Percentiles rank a stretch among this genome's conserved stretches.
Evolutionary conservation across 1,140 invertebrate species (phyloP).

Genomic region (Drosophila bifasciata): DNA sequence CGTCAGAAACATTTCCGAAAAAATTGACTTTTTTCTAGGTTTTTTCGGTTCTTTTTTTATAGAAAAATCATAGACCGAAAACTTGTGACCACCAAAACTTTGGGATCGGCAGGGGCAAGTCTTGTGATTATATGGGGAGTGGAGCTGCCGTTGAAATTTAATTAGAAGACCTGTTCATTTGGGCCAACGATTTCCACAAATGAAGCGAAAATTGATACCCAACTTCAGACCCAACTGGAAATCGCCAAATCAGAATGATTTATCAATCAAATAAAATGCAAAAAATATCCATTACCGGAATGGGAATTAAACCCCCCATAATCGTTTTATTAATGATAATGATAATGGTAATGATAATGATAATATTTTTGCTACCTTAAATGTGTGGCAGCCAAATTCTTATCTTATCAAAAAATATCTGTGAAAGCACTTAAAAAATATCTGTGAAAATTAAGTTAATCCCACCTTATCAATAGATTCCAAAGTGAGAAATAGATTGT

Average conservation of each 20-base stretch:
- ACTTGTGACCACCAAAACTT: conserved; percentile 12
- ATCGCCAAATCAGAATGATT: not conserved
- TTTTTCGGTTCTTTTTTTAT: conserved; percentile 27
- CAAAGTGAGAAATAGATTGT: not conserved
- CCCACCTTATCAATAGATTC: conserved; percentile 16
- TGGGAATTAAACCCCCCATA: conserved; percentile 11
- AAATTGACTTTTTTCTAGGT: conserved; percentile 22
- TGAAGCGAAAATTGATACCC: conserved; percentile 10
- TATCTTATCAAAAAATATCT: conserved; percentile 23
- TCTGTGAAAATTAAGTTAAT: conserved; percentile 23
- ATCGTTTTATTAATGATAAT: conserved; percentile 39
- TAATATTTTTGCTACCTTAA: not conserved
- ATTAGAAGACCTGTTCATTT: conserved; percentile 5
- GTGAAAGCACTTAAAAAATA: conserved; percentile 1
- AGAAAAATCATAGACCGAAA: conserved; percentile 37
- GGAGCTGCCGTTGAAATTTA: conserved; percentile 31
- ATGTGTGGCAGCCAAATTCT: not conserved
- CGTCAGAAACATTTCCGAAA: conserved; percentile 57
- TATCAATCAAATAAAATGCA: conserved; percentile 24
- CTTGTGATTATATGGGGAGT: not conserved
- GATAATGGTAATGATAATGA: not conserved
- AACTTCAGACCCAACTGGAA: conserved; percentile 16
- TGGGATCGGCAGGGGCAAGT: too few species aligned
- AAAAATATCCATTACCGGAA: not conserved
- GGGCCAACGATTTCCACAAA: not conserved